These are phyloP conservation scores for Cryptoblepharus egeriae DNA, from an alignment of 2,797 vertebrate species.

Conservation along the genomic window DNA sequence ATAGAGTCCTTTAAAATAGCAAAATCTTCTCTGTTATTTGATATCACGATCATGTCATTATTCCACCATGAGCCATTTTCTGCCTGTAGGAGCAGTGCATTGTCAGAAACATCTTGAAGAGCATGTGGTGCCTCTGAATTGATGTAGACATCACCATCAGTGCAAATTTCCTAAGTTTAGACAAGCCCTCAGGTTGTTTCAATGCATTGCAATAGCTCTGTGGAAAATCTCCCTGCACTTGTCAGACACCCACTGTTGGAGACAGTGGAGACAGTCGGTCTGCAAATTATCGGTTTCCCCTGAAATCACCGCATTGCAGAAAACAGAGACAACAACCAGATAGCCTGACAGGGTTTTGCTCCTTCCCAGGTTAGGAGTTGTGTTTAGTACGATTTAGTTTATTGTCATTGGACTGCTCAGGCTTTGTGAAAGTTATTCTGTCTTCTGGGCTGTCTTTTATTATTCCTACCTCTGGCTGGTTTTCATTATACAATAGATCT, in stretches of 20 bases:
- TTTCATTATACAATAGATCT: not conserved
- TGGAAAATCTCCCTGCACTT: constrained; percentile 9
- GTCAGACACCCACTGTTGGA: constrained; percentile 14
- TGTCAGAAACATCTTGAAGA: constrained; percentile 5
- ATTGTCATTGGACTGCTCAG: constrained; percentile 6
- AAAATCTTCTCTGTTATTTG: not conserved
- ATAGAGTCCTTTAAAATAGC: constrained; percentile 10
- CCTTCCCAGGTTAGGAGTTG: constrained; percentile 16
- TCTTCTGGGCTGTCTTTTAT: not conserved
- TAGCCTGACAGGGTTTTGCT: not conserved
- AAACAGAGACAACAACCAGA: constrained; percentile 7
- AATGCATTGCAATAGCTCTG: not conserved
- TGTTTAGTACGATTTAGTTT: constrained; percentile 18
- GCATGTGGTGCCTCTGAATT: not conserved
- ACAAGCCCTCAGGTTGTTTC: not conserved
- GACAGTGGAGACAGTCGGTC: constrained; percentile 23
- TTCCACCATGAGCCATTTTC: not conserved
- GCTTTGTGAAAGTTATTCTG: constrained; percentile 6
- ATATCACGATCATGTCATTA: not conserved
- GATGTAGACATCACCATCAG: constrained; percentile 19
- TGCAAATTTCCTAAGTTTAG: constrained; percentile 1
- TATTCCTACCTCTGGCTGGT: constrained; percentile 12
- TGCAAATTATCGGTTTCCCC: constrained; percentile 13
- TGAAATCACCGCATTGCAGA: not conserved
- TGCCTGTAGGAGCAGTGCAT: not conserved